Evolutionary conservation across 2,888 invertebrate genomes (phyloP), one percentile per base, ranked within the genome.

Genomic region (Ectropis crepuscularia): DNA sequence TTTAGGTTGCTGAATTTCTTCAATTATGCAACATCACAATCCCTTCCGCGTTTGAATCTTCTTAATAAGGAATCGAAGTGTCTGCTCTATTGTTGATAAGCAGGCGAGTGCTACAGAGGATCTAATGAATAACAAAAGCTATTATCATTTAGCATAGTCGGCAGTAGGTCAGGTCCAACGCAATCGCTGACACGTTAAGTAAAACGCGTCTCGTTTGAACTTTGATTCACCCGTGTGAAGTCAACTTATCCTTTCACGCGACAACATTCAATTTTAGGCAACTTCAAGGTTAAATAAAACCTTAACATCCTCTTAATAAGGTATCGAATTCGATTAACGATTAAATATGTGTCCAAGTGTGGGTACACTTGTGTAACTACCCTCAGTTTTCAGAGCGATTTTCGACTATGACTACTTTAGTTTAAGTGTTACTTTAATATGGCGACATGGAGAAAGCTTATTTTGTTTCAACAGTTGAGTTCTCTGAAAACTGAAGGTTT

Each of bases 301-400:
- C 71, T 71, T 72, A 54, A 69, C 72, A 62, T 36, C 69, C 73
- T 74, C 61, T 62, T 60, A 54, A 61, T 39, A 53, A 60, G 63
- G 68, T 68, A 68, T 37, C 16, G 57, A 62, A 60, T 67, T 63
- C 55, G 70, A 65, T 65, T 60, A 53, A 41, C 48, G 45, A 43
- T 59, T 63, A 54, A 58, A 58, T 58, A 61, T 65, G 61, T 62
- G 47, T 41, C 51, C 51, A 58, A 63, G 53, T 57, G 47, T 53
- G 12, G 37, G 60, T 62, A 28, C 61, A 39, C 53, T 11, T 8
- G 47, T 47, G 59, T 36, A 43, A 16, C 39, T 53, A 54, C 55
- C 61, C 49, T 36, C 63, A 61, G 57, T 61, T 63, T 61, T 67
- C 65, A 57, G 60, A 58, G n/a, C 53, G 8, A 39, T 9, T 41